These are phyloP conservation scores for Porites australiensis DNA, from an alignment of 64 coral and sea anemone species.

Conservation along the genomic window DNA sequence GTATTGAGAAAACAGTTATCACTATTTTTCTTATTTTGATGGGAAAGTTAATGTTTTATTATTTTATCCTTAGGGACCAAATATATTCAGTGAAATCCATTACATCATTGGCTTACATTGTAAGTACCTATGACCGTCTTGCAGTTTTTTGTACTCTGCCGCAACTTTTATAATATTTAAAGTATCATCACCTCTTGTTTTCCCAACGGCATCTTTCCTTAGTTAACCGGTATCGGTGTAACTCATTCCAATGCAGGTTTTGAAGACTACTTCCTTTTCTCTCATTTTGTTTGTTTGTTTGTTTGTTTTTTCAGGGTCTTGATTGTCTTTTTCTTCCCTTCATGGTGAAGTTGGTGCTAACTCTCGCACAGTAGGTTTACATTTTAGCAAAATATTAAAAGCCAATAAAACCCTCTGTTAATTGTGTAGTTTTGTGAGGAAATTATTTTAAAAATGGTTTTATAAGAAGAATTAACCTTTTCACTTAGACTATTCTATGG, in stretches of 20 bases:
- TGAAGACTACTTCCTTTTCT: too few species aligned
- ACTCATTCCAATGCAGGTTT: not conserved
- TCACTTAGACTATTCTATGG: too few species aligned
- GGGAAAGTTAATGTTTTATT: not conserved
- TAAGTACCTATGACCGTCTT: slow-evolving; percentile 14
- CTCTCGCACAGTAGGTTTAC: slow-evolving; percentile 59
- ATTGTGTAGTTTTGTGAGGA: not conserved
- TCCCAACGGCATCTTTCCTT: not conserved
- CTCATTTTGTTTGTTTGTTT: too few species aligned
- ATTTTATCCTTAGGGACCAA: slow-evolving; percentile 32
- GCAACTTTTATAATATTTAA: too few species aligned
- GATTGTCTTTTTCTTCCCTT: slow-evolving; percentile 55
- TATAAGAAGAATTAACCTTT: too few species aligned
- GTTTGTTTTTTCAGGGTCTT: slow-evolving; percentile 67
- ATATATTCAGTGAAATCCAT: slow-evolving; percentile 83
- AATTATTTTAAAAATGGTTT: too few species aligned
- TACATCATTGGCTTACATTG: slow-evolving; percentile 80
- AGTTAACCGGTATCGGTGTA: not conserved
- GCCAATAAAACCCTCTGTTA: not conserved
- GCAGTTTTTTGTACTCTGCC: too few species aligned
- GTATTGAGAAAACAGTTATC: not conserved
- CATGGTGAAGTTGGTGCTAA: slow-evolving; percentile 77
- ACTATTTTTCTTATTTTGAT: slow-evolving; percentile 7
- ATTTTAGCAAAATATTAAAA: not conserved
- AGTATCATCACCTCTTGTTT: too few species aligned